These are phyloP conservation scores for Parazoanthus darwini DNA, from an alignment of 92 coral and sea anemone genomes.

Conservation along the genomic window DNA sequence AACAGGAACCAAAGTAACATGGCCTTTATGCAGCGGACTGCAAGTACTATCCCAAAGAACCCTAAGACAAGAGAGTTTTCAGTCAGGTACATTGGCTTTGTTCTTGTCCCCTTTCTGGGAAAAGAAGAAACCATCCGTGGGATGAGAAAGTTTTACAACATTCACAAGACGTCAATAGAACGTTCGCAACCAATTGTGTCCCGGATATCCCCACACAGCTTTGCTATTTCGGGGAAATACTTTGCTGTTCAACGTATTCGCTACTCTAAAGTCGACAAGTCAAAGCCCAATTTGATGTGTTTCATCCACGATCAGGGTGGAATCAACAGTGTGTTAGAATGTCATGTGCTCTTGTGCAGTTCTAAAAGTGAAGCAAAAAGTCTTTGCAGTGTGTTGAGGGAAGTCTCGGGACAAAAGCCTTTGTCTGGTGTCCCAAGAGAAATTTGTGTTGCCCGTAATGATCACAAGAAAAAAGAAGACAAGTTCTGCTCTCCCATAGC, in stretches of 20 bases:
- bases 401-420: not conserved
- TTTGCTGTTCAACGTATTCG: not conserved
- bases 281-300: not conserved
- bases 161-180: not conserved
- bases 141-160: not conserved
- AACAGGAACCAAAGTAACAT: not conserved
- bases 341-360: not conserved
- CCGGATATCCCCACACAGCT: not conserved
- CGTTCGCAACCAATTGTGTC: not conserved
- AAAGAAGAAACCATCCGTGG: not conserved
- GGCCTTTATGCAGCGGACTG: not conserved
- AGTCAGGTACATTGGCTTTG: not conserved
- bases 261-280: not conserved
- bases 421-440: too few relatives aligned
- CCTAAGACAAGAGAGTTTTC: not conserved
- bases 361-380: conserved; percentile 2
- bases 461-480: too few relatives aligned
- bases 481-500: too few relatives aligned
- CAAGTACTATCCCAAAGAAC: not conserved
- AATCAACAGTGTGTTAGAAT: not conserved
- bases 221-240: not conserved
- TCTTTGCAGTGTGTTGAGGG: not conserved
- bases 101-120: not conserved
- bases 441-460: too few relatives aligned
- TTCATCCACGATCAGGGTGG: not conserved